Evolutionary conservation across 2,888 invertebrate species (phyloP).

Genomic region (Drosophila lutescens): DNA sequence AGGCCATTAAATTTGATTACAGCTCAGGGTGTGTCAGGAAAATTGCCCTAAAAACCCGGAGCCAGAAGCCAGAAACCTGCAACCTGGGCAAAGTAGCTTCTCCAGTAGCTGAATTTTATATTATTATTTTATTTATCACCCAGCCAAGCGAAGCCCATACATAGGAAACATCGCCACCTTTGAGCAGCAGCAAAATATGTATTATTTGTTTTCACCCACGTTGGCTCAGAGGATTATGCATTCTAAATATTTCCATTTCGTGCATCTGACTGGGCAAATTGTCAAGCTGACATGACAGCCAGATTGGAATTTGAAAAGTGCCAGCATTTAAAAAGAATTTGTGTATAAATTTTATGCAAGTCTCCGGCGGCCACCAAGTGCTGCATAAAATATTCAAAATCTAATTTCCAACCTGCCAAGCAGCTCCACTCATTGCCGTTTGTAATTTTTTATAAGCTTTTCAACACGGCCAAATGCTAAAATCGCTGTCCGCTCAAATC

Average conservation of each 20-base stretch:
- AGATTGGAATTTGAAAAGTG: conserved; percentile 72
- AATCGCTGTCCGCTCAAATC: conserved; percentile 65
- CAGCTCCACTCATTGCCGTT: conserved; percentile 21
- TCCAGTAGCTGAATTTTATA: conserved; percentile 29
- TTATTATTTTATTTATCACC: conserved; percentile 35
- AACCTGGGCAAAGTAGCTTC: conserved; percentile 2
- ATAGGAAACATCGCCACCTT: conserved; percentile 18
- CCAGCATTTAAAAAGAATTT: conserved; percentile 73
- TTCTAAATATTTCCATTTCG: conserved; percentile 46
- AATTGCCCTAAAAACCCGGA: conserved; percentile 17
- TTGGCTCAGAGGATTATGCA: conserved; percentile 26
- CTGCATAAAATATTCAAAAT: conserved; percentile 75
- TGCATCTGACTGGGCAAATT: conserved; percentile 75
- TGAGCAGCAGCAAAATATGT: conserved; percentile 2
- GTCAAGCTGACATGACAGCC: conserved; percentile 72
- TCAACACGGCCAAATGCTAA: conserved; percentile 70
- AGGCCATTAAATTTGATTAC: conserved; percentile 51
- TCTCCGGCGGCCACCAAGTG: conserved; percentile 66
- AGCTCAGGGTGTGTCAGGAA: conserved; percentile 30
- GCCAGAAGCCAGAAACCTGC: neutral
- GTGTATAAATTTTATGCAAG: conserved; percentile 36
- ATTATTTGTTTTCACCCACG: conserved; percentile 24
- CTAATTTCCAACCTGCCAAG: conserved; percentile 68
- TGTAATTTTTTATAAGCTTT: conserved; percentile 75
- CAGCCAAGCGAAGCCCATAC: neutral